Conservation (phyloP, 2,888 invertebrate genomes). For the Mythimna ferrago region DNA sequence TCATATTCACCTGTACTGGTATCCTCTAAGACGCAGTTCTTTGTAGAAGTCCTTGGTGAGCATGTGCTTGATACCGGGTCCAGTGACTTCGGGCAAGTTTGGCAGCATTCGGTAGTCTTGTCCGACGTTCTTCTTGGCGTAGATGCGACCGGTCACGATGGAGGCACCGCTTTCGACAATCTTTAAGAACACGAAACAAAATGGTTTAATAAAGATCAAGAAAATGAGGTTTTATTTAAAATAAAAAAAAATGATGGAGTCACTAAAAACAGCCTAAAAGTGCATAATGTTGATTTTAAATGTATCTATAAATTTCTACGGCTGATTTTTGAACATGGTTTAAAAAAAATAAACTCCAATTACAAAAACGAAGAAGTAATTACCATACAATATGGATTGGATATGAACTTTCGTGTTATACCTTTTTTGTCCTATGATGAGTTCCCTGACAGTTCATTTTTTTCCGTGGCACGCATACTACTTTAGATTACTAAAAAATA, state of each 20-base stretch:
- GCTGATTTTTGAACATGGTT: too few relatives aligned
- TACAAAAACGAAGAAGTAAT: not conserved
- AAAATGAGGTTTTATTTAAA: too few relatives aligned
- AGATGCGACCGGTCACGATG: conserved; percentile 93
- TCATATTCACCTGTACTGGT: conserved; percentile 90
- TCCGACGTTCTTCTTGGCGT: conserved; percentile 90
- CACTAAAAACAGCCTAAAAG: not conserved
- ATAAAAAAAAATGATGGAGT: not conserved
- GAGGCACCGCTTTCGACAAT: conserved; percentile 93
- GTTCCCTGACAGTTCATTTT: too few relatives aligned
- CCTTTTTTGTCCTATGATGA: too few relatives aligned
- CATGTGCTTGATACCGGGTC: conserved; percentile 87
- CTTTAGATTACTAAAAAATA: too few relatives aligned
- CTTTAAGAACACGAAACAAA: conserved; percentile 70
- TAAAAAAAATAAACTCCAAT: not conserved
- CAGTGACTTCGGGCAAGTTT: conserved; percentile 78
- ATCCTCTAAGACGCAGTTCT: conserved; percentile 93
- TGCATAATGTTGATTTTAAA: too few relatives aligned
- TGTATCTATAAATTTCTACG: too few relatives aligned
- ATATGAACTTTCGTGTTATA: too few relatives aligned
- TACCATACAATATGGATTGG: not conserved
- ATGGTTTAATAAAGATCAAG: too few relatives aligned
- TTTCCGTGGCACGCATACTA: too few relatives aligned
- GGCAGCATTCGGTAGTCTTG: conserved; percentile 88
- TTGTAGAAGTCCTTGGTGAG: conserved; percentile 93